Conservation (phyloP, 2,113 vertebrate genomes). For the Brienomyrus longianalis region DNA sequence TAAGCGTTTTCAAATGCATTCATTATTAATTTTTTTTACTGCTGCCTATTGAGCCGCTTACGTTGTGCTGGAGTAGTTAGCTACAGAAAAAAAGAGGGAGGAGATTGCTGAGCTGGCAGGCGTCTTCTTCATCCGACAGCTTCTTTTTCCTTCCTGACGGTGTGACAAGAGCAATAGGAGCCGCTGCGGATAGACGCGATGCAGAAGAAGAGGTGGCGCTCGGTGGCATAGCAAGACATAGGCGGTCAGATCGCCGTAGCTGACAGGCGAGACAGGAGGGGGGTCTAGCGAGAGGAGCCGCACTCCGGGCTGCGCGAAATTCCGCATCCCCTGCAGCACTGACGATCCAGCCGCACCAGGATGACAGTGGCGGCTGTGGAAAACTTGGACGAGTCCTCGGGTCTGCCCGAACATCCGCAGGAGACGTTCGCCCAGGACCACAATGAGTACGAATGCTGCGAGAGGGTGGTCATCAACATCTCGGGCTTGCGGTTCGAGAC, state of each 20-base stretch:
- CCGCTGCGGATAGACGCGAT: conserved; percentile 48
- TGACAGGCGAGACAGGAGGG: not conserved
- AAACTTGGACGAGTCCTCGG: conserved; percentile 89
- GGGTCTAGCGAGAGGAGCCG: not conserved
- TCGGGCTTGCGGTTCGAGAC: conserved; percentile 78
- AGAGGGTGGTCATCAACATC: conserved; percentile 96
- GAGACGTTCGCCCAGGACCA: conserved; percentile 81
- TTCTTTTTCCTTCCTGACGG: conserved; percentile 57
- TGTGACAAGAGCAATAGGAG: conserved; percentile 58
- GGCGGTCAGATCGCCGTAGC: not conserved
- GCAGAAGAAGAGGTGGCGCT: conserved; percentile 57
- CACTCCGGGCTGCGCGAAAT: conserved; percentile 48
- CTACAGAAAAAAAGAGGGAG: conserved; percentile 61
- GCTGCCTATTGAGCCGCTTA: not conserved
- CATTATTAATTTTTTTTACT: not conserved
- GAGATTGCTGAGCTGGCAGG: conserved; percentile 80
- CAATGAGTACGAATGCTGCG: conserved; percentile 93
- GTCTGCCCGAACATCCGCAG: conserved; percentile 86
- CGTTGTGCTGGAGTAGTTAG: conserved; percentile 46
- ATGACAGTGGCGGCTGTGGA: conserved; percentile 96
- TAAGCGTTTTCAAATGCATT: not conserved
- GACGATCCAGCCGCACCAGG: conserved; percentile 47
- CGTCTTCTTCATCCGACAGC: conserved; percentile 63
- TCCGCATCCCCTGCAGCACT: conserved; percentile 41
- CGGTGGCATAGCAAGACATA: not conserved